phyloP scores from a whole-genome alignment of 2,888 invertebrate species.

The Copidosoma aretas region DNA sequence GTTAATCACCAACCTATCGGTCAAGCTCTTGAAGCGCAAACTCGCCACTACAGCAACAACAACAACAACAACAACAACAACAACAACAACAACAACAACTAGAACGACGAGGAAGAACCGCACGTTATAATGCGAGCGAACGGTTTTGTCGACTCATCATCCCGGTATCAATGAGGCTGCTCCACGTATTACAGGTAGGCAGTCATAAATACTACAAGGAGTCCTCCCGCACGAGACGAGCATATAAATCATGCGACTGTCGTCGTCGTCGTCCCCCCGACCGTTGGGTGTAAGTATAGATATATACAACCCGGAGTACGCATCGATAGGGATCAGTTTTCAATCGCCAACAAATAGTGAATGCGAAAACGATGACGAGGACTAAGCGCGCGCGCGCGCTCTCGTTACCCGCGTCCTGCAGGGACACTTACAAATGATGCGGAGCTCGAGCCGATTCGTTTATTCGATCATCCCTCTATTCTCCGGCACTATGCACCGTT shows the following conservation, averaged over 20 bases:
- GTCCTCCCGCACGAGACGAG: constrained; percentile 28
- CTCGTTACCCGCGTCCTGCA: not conserved
- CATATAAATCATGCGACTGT: constrained; percentile 34
- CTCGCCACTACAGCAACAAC: too few species aligned
- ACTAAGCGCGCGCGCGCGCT: too few species aligned
- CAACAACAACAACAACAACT: too few species aligned
- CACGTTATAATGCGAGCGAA: constrained; percentile 2
- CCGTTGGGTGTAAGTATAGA: too few species aligned
- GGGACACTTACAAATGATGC: constrained; percentile 3
- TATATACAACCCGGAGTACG: constrained; percentile 21
- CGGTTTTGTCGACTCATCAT: constrained; percentile 9
- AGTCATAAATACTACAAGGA: constrained; percentile 35
- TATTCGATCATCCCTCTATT: not conserved
- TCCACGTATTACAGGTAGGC: not conserved
- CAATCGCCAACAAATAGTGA: constrained; percentile 32
- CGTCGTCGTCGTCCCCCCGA: constrained; percentile 4
- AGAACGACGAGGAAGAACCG: not conserved
- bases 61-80: too few species aligned
- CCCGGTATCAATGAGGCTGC: constrained; percentile 26
- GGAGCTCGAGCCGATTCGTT: not conserved
- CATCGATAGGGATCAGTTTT: constrained; percentile 32
- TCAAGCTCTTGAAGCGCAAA: too few species aligned
- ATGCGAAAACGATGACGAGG: constrained; percentile 15
- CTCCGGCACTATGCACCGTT: not conserved
- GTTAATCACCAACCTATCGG: too few species aligned